phyloP scores from a whole-genome alignment of 2,888 invertebrate species.

The Spodoptera picta region DNA sequence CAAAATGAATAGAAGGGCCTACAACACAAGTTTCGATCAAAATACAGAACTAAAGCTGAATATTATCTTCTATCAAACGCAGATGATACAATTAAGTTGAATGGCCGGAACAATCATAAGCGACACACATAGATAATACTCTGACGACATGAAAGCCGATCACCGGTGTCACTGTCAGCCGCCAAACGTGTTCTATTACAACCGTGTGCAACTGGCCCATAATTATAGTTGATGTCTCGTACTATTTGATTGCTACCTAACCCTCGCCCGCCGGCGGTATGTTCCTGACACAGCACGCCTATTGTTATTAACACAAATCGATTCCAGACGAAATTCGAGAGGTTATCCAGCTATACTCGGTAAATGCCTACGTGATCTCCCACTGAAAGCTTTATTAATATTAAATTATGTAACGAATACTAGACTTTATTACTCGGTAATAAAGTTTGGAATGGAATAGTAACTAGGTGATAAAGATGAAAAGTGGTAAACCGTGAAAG shows the following conservation, averaged over 20 bases:
- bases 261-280: slow-evolving; percentile 25
- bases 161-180: slow-evolving; percentile 31
- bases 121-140: slow-evolving; percentile 31
- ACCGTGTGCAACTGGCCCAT: slow-evolving; percentile 28
- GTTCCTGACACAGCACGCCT: slow-evolving; percentile 41
- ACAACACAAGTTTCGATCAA: background rate
- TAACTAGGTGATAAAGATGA: slow-evolving; percentile 34
- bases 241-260: slow-evolving; percentile 24
- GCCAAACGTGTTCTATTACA: slow-evolving; percentile 32
- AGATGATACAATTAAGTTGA: slow-evolving; percentile 45
- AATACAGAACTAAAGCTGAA: slow-evolving; percentile 10
- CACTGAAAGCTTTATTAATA: slow-evolving; percentile 45
- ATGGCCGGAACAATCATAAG: slow-evolving; percentile 37
- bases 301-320: slow-evolving; percentile 54
- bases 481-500: slow-evolving; percentile 51
- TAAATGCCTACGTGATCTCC: slow-evolving; percentile 49
- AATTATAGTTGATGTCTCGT: slow-evolving; percentile 39
- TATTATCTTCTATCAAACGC: slow-evolving; percentile 29
- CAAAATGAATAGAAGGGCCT: no score
- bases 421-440: slow-evolving; percentile 17
- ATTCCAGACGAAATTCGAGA: slow-evolving; percentile 47
- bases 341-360: slow-evolving; percentile 33
- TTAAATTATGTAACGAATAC: slow-evolving; percentile 17
- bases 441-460: slow-evolving; percentile 30
- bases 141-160: slow-evolving; percentile 23